Percentiles rank a stretch among this genome's conserved stretches.
phyloP scores from a whole-genome alignment of 2,113 vertebrate species.

The Cacatua alba region DNA sequence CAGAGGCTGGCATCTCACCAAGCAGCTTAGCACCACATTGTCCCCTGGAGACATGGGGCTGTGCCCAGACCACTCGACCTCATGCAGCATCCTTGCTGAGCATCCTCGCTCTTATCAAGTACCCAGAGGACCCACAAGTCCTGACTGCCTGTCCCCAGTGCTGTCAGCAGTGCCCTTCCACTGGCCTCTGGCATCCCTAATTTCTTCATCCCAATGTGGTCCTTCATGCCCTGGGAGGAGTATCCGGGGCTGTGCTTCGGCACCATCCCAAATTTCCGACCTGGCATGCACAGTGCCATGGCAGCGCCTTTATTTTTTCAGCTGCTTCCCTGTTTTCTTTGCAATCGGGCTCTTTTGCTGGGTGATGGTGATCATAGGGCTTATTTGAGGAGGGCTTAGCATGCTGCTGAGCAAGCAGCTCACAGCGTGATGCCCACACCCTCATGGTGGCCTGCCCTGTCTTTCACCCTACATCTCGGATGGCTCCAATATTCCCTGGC shows the following conservation, averaged over 20 bases:
- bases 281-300: not conserved
- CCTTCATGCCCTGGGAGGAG: not conserved
- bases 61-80: not conserved
- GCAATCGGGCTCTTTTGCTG: not conserved
- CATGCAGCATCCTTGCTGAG: not conserved
- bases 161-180: not conserved
- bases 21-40: fast-evolving
- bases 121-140: not conserved
- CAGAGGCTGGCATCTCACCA: not conserved
- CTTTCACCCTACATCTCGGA: fast-evolving
- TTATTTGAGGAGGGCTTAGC: not conserved
- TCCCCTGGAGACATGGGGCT: not conserved
- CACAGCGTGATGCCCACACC: not conserved
- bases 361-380: not conserved
- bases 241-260: not conserved
- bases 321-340: slow-evolving; percentile 47
- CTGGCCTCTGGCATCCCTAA: not conserved
- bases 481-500: not conserved
- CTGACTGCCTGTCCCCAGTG: not conserved
- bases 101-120: not conserved
- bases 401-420: not conserved
- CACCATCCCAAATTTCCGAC: not conserved
- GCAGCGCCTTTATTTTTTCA: slow-evolving; percentile 45
- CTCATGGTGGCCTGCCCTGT: not conserved
- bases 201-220: not conserved